A percentile compares a stretch with the other conserved stretches of the same genome.
phyloP scores from a whole-genome alignment of 2,113 vertebrate species.

The Scomber colias region DNA sequence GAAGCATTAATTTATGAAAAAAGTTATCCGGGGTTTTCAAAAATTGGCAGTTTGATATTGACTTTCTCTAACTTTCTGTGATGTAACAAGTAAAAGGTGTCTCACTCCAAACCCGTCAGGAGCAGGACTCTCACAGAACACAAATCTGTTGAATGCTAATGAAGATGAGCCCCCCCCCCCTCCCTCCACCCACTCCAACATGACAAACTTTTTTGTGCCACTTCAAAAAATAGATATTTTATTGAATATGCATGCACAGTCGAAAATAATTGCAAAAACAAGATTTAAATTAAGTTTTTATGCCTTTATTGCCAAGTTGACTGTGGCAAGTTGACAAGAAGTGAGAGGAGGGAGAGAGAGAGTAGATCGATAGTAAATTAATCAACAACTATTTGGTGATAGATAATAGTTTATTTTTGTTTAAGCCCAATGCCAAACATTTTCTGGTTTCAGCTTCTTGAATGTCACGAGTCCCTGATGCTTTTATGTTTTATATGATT shows the following conservation, averaged over 20 bases:
- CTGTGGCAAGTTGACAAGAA: no score
- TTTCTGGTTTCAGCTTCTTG: no score
- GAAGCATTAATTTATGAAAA: slow-evolving; percentile 28
- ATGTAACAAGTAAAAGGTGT: slow-evolving; percentile 48
- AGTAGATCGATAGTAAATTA: no score
- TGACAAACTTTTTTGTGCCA: neutral
- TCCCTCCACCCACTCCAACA: neutral
- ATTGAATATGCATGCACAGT: neutral
- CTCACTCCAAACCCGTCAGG: slow-evolving; percentile 20
- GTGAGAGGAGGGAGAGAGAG: no score
- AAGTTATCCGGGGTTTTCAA: slow-evolving; percentile 26
- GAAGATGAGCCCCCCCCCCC: slow-evolving; percentile 10
- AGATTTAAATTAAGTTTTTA: no score
- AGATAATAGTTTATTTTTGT: no score
- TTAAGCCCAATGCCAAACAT: no score
- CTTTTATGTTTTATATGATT: no score
- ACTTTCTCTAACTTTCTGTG: slow-evolving; percentile 37
- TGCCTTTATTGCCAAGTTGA: no score
- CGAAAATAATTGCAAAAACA: neutral
- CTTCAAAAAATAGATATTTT: neutral
- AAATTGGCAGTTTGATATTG: slow-evolving; percentile 32
- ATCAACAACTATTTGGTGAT: no score
- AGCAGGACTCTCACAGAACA: slow-evolving; percentile 36
- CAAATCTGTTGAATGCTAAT: slow-evolving; percentile 40
- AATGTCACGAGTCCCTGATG: no score